These are phyloP conservation scores for Mus minutoides DNA, from an alignment of 2,797 vertebrate species.

Conservation along the genomic window DNA sequence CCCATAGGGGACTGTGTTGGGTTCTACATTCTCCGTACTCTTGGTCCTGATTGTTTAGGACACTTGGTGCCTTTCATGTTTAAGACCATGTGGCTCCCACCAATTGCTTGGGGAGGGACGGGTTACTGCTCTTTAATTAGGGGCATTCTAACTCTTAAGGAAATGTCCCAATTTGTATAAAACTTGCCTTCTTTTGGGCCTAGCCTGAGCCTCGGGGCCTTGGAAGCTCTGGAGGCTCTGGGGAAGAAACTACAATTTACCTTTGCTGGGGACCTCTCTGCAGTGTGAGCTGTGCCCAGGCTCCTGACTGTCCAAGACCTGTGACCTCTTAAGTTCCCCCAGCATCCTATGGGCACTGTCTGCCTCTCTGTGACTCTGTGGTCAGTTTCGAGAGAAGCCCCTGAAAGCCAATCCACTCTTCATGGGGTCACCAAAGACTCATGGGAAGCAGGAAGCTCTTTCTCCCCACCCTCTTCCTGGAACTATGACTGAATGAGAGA, in stretches of 20 bases:
- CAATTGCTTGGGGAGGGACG: neutral
- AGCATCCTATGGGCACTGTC: neutral
- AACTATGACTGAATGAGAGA: neutral
- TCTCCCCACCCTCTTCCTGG: neutral
- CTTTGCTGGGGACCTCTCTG: neutral
- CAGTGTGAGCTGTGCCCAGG: neutral
- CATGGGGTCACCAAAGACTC: accelerated
- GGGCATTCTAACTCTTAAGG: neutral
- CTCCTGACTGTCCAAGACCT: neutral
- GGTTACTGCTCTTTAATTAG: neutral
- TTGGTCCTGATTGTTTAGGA: neutral
- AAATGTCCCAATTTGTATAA: neutral
- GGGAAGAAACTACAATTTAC: too few relatives aligned
- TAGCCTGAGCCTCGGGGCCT: neutral
- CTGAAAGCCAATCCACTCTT: neutral
- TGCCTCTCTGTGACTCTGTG: neutral
- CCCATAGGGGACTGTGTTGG: neutral
- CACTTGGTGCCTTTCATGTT: too few relatives aligned
- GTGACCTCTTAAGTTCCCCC: neutral
- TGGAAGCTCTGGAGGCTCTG: neutral
- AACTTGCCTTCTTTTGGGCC: neutral
- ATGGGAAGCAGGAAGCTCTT: neutral
- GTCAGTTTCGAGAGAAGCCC: neutral
- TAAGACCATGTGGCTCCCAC: neutral
- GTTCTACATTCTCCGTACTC: neutral